phyloP scores from a whole-genome alignment of 2,113 vertebrate species.

The Sinosuthora webbiana region DNA sequence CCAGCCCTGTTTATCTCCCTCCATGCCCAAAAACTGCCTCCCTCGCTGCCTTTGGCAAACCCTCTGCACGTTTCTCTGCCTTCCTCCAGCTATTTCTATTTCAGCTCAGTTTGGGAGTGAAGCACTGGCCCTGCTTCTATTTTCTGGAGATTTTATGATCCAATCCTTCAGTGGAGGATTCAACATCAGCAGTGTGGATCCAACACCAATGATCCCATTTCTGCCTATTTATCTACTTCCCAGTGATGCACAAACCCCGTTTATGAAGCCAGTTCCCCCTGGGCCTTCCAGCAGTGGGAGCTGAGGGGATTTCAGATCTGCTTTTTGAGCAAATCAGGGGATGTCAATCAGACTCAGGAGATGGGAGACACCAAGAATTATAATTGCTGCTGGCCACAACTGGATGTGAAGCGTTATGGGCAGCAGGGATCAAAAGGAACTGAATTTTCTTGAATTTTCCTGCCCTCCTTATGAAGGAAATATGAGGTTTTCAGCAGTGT shows the following conservation, averaged over 20 bases:
- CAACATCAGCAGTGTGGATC: background rate
- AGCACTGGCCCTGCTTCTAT: background rate
- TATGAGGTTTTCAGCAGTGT: background rate
- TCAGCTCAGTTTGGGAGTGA: background rate
- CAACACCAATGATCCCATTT: background rate
- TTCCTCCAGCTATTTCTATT: background rate
- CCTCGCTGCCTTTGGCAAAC: background rate
- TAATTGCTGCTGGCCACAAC: background rate
- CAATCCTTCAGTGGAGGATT: background rate
- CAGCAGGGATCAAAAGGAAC: background rate
- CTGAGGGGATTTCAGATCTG: background rate
- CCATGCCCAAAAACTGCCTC: background rate
- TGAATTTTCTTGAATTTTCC: background rate
- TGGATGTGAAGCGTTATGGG: background rate
- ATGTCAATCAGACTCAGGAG: background rate
- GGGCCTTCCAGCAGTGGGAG: background rate
- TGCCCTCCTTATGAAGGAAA: background rate
- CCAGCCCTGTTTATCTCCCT: background rate
- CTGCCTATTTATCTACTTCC: background rate
- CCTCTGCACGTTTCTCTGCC: background rate
- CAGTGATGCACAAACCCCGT: background rate
- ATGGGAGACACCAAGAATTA: background rate
- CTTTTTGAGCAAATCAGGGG: background rate
- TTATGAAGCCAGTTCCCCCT: background rate
- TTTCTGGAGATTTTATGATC: background rate